phyloP scores from a whole-genome alignment of 2,888 invertebrate species.

The Aproaerema taeniolella region DNA sequence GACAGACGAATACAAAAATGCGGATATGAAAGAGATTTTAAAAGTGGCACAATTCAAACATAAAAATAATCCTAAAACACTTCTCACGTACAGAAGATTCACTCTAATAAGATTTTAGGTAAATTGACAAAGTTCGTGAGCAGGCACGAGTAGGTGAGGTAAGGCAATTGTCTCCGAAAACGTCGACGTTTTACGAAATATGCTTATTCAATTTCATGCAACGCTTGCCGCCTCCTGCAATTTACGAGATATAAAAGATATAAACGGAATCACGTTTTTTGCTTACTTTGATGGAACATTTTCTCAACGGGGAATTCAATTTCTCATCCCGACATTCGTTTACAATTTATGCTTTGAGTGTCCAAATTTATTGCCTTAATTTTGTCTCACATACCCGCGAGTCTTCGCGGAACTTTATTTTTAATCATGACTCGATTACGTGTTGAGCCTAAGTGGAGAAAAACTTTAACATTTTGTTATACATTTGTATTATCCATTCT shows the following conservation, averaged over 20 bases:
- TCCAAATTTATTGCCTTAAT: slow-evolving; percentile 45
- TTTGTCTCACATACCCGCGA: slow-evolving; percentile 21
- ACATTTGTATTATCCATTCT: too few relatives aligned
- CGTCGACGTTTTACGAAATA: slow-evolving; percentile 77
- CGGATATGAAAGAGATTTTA: slow-evolving; percentile 3
- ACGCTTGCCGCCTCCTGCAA: slow-evolving; percentile 78
- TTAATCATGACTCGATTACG: slow-evolving; percentile 7
- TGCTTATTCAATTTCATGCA: slow-evolving; percentile 79
- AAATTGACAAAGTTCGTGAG: slow-evolving; percentile 77
- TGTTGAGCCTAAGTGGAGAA: not conserved
- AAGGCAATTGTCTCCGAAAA: slow-evolving; percentile 78
- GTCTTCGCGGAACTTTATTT: slow-evolving; percentile 4
- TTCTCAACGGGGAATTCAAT: slow-evolving; percentile 74
- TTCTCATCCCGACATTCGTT: slow-evolving; percentile 63
- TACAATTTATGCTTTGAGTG: slow-evolving; percentile 58
- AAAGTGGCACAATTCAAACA: slow-evolving; percentile 8
- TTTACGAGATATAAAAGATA: slow-evolving; percentile 78
- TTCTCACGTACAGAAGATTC: slow-evolving; percentile 54
- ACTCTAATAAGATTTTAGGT: slow-evolving; percentile 70
- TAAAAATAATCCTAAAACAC: slow-evolving; percentile 23
- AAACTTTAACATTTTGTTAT: too few relatives aligned
- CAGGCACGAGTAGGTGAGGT: slow-evolving; percentile 75
- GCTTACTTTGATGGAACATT: slow-evolving; percentile 76
- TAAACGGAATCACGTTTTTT: slow-evolving; percentile 78
- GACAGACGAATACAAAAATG: not conserved